Evolutionary conservation across 2,888 invertebrate genomes (phyloP), one percentile per base, ranked within the genome.

Genomic region (Pheosia tremula): DNA sequence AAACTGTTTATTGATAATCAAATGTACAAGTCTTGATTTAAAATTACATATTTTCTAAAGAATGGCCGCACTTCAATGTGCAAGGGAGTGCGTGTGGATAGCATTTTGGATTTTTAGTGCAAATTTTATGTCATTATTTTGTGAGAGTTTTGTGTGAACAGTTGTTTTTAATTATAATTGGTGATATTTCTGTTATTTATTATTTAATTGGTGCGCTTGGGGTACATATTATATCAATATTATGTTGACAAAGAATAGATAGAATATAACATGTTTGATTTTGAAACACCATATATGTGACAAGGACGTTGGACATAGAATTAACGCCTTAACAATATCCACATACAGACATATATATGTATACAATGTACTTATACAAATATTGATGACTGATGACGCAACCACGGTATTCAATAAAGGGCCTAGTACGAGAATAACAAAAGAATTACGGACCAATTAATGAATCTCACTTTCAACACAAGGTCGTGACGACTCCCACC

Each of bases 381-480:
- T 50, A 10, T 53, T 9, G 5, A 37, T 38, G 68, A 66, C 63
- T 11, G 5, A 36, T 11, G 68, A 67, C 65, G 68, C 58, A 66
- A 68, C 65, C 59, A 59, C 59, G 60, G 60, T 66, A 59, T 63
- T 59, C 49, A 62, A 11, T 61, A 61, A 82, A 82, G 83, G 84
- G 84, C 77, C 73, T 61, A 68, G 69, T 60, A 72, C 61, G 71
- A 69, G 58, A 64, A 74, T 68, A 67, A 79, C 77, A 80, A 78
- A 79, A 80, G 77, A 83, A 81, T 79, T 75, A 80, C 71, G 66
- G 66, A 62, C 63, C 71, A 63, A 68, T 71, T 69, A 69, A 79
- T 72, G 72, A 81, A 78, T 83, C 80, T 86, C 80, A 84, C 87
- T 88, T 85, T 86, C 85, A 72, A 82, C 72, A 74, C 82, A 85